Conservation (phyloP, 2,888 invertebrate genomes). For the Iselma pallidipennis region DNA sequence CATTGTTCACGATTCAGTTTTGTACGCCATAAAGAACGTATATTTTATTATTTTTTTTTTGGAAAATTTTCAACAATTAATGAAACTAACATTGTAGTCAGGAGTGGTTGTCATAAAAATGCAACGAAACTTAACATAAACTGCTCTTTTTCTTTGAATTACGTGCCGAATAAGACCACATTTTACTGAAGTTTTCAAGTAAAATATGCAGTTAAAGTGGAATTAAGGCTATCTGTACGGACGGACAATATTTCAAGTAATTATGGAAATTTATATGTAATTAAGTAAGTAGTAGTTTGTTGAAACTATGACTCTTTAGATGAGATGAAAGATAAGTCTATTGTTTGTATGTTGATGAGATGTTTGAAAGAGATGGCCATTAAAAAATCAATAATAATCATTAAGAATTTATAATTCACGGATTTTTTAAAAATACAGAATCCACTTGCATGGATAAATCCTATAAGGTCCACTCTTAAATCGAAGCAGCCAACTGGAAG, state of each 20-base stretch:
- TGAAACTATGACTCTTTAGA: constrained; percentile 19
- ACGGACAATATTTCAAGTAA: constrained; percentile 19
- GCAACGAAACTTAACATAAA: constrained; percentile 1
- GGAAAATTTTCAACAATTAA: constrained; percentile 10
- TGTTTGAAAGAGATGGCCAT: too few relatives aligned
- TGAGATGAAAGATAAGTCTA: constrained; percentile 12
- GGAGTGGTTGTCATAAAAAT: constrained; percentile 13
- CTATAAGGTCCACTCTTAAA: background rate
- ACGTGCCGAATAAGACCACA: background rate
- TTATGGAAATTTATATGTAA: constrained; percentile 29
- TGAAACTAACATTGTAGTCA: constrained; percentile 20
- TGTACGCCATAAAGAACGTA: too few relatives aligned
- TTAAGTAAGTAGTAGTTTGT: constrained; percentile 21
- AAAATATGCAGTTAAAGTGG: constrained; percentile 6
- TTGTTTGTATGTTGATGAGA: too few relatives aligned
- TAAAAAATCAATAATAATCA: background rate
- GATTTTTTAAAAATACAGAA: too few relatives aligned
- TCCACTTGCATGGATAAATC: too few relatives aligned
- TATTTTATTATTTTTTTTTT: background rate
- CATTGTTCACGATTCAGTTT: too few relatives aligned
- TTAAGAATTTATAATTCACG: background rate
- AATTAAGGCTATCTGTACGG: constrained; percentile 13
- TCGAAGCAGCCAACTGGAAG: background rate
- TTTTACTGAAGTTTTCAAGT: constrained; percentile 13
- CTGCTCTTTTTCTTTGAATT: constrained; percentile 13